Base-by-base conservation (phyloP, 2,797 vertebrate genomes). In the Alectoris magna region DNA sequence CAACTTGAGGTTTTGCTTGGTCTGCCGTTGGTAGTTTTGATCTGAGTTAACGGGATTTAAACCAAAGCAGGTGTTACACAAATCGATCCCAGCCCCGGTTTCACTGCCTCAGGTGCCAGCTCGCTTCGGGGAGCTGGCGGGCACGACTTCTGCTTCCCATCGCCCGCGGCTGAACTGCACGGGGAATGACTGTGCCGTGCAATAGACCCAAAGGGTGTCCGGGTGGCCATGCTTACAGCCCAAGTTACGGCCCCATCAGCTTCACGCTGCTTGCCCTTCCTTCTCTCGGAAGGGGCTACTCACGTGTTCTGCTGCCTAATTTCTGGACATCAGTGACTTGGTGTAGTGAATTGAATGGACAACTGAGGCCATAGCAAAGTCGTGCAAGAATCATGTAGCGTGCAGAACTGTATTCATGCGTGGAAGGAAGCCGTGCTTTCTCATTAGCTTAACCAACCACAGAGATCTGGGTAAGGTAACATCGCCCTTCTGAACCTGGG, bases 211-310 rank as follows among this genome's bases (percentile, higher is more conserved):
- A 24, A 14, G 1, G 6, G 7, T 2, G 31, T 14, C 51, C 34
- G 34, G 2, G 0, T 49, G 31, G 27, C 36, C 51, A 9, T 26
- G 53, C 29, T 41, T 26, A 19, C 46, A 9, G 2, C 31, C 22
- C 10, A 1, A 0, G 1, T 19, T 34, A 24, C n/a, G 2, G 39
- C 11, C 15, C 70, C 7, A 1, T 1, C 13, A 10, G 17, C 84
- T 72, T 62, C 76, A 34, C 49, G 49, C 49, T 11, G 14, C 1
- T 0, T 5, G 14, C 5, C 9, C 31, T 29, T 16, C 39, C 43
- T 59, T 11, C 3, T 21, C 74, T n/a, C 19, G 5, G 44, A 39
- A 56, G 36, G 8, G 5, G 13, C 41, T 75, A 38, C 14, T 75
- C 1, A 0, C 38, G 21, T 18, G 31, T 62, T 79, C 51, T 0